Evolutionary conservation across 2,888 invertebrate species (phyloP).

Genomic region (Antheraea yamamai): DNA sequence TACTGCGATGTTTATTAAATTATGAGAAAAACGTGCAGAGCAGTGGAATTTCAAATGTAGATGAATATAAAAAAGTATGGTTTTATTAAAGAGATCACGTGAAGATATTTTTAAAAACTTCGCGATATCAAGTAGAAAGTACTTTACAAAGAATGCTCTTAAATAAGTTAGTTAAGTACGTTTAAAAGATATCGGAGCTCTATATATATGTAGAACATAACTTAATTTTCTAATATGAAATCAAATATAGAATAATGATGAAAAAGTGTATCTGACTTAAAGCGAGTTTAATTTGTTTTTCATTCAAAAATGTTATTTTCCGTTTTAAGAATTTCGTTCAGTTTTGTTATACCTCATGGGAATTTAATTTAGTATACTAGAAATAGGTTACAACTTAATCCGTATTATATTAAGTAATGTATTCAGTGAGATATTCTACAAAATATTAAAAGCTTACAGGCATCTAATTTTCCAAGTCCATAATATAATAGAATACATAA

Average conservation of each 20-base stretch:
- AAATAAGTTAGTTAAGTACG: too few species aligned
- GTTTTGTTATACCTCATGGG: neutral
- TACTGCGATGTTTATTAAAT: neutral
- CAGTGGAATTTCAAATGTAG: too few species aligned
- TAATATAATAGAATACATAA: slow-evolving; percentile 2
- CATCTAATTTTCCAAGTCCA: slow-evolving; percentile 2
- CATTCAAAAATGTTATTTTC: neutral
- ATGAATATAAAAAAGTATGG: too few species aligned
- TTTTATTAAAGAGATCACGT: too few species aligned
- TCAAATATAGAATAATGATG: too few species aligned
- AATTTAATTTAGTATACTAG: neutral
- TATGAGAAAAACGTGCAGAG: neutral
- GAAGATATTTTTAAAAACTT: too few species aligned
- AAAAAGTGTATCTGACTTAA: neutral
- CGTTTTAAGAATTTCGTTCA: neutral
- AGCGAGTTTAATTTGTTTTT: neutral
- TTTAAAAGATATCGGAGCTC: too few species aligned
- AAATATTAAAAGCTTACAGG: neutral
- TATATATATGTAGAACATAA: too few species aligned
- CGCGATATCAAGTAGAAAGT: too few species aligned
- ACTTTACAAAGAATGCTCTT: too few species aligned
- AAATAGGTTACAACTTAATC: neutral
- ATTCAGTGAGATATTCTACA: neutral
- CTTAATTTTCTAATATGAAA: too few species aligned
- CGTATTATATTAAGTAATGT: neutral